Conservation (phyloP, 2,888 invertebrate species). For the Empis stercorea region DNA sequence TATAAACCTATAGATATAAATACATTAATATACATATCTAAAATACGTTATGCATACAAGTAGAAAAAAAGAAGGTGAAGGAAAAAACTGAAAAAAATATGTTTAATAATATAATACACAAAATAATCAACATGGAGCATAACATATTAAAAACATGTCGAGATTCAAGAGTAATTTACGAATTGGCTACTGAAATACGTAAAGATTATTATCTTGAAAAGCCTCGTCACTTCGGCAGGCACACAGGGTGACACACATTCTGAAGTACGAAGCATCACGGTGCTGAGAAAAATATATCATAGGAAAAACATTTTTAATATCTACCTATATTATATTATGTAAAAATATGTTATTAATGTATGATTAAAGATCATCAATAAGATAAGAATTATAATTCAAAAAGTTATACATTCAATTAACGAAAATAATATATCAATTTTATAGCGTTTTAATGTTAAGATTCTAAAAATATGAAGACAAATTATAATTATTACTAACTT, state of each 20-base stretch:
- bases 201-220: slow-evolving; percentile 29
- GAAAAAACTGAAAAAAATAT: slow-evolving; percentile 11
- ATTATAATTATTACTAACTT: too few relatives aligned
- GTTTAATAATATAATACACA: slow-evolving; percentile 16
- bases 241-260: slow-evolving; percentile 1
- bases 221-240: slow-evolving; percentile 21
- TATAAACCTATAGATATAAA: slow-evolving; percentile 9
- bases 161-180: slow-evolving; percentile 34
- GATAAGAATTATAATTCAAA: too few relatives aligned
- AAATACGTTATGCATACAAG: slow-evolving; percentile 4
- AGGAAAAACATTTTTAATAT: too few relatives aligned
- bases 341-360: too few relatives aligned
- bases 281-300: too few relatives aligned
- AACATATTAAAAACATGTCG: slow-evolving; percentile 22
- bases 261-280: too few relatives aligned
- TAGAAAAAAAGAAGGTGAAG: slow-evolving; percentile 1
- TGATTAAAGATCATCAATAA: too few relatives aligned
- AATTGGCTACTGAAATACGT: slow-evolving; percentile 38
- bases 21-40: slow-evolving; percentile 4
- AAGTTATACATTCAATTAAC: too few relatives aligned
- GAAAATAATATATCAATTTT: too few relatives aligned
- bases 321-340: too few relatives aligned
- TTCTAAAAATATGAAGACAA: too few relatives aligned
- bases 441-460: too few relatives aligned
- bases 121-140: slow-evolving; percentile 22